These are phyloP conservation scores for Nylanderia fulva DNA, from an alignment of 1,140 invertebrate genomes.

Conservation along the genomic window DNA sequence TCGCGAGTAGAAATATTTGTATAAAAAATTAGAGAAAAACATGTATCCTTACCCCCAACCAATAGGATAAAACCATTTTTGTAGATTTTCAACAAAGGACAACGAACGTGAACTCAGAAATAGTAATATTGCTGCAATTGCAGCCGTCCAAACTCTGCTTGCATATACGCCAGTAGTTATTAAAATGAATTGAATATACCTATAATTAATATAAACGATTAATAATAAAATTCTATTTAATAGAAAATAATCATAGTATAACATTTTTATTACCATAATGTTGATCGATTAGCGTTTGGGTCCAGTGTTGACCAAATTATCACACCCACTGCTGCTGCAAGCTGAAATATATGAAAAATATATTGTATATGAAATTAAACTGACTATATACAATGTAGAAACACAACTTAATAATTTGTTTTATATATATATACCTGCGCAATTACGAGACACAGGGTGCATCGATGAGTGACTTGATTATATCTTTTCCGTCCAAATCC, in stretches of 20 bases:
- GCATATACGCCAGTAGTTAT: slow-evolving; percentile 92
- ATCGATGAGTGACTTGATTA: slow-evolving; percentile 92
- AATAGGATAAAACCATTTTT: slow-evolving; percentile 89
- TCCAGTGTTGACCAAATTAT: slow-evolving; percentile 83
- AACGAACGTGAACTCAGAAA: slow-evolving; percentile 93
- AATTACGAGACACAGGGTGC: slow-evolving; percentile 92
- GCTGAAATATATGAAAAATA: slow-evolving; percentile 65
- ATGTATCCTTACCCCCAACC: slow-evolving; percentile 91
- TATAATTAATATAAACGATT: slow-evolving; percentile 55
- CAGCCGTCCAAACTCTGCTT: slow-evolving; percentile 93
- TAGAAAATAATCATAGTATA: neutral
- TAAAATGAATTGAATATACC: slow-evolving; percentile 91
- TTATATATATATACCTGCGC: slow-evolving; percentile 89
- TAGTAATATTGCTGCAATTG: slow-evolving; percentile 92
- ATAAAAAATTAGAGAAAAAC: neutral
- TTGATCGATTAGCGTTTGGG: slow-evolving; percentile 66
- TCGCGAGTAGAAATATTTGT: neutral
- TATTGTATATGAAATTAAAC: neutral
- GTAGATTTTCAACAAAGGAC: slow-evolving; percentile 91
- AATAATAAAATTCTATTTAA: neutral
- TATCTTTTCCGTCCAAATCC: slow-evolving; percentile 89
- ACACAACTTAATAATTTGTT: neutral
- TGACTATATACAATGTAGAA: neutral
- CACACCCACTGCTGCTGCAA: slow-evolving; percentile 78
- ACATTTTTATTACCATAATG: slow-evolving; percentile 77